phyloP scores from a whole-genome alignment of 2,113 vertebrate genomes.

The Ageneiosus marmoratus region DNA sequence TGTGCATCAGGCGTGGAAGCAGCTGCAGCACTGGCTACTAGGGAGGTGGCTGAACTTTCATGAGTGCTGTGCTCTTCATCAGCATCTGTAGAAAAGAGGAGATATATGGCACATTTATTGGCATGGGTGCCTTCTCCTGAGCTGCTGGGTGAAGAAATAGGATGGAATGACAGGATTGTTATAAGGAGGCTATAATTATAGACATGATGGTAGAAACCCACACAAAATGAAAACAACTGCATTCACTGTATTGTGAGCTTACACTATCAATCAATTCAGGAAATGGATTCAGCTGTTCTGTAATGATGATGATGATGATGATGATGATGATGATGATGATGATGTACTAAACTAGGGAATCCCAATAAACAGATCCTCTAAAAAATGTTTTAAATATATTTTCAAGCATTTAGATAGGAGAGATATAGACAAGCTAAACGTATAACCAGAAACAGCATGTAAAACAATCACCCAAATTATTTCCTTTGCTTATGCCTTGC shows the following conservation, averaged over 20 bases:
- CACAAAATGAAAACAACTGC: slow-evolving; percentile 8
- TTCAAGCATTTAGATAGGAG: background rate
- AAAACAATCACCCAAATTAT: background rate
- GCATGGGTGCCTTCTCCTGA: slow-evolving; percentile 32
- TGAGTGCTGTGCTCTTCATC: slow-evolving; percentile 75
- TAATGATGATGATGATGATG: slow-evolving; percentile 15
- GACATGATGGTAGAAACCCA: background rate
- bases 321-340: slow-evolving; percentile 13
- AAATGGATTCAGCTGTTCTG: background rate
- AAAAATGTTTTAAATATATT: background rate
- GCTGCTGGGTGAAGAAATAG: slow-evolving; percentile 33
- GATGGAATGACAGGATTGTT: background rate
- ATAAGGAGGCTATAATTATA: slow-evolving; percentile 2
- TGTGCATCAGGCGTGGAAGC: slow-evolving; percentile 63
- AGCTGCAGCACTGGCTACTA: slow-evolving; percentile 50
- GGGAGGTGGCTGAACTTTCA: slow-evolving; percentile 45
- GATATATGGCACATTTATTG: slow-evolving; percentile 62
- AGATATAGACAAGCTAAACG: background rate
- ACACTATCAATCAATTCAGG: background rate
- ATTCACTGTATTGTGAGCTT: slow-evolving; percentile 1
- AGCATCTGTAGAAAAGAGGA: slow-evolving; percentile 77
- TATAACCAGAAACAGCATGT: background rate
- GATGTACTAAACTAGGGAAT: background rate
- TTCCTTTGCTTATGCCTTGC: background rate
- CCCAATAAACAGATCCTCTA: background rate